These are phyloP conservation scores for Drosophila fulvimacula DNA, from an alignment of 2,888 invertebrate genomes.

Conservation along the genomic window DNA sequence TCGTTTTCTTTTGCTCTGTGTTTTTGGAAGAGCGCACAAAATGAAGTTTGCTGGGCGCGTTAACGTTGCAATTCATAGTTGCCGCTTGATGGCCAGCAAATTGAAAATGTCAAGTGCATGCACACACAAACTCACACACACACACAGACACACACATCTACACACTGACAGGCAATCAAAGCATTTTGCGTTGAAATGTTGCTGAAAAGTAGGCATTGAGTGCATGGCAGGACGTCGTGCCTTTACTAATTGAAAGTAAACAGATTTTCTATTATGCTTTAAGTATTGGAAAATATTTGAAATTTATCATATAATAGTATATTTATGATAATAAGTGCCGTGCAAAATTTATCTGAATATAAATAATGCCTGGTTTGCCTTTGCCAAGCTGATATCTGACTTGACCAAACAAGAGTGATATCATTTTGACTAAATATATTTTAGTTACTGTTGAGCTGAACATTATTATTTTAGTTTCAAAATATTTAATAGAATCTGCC, in stretches of 20 bases:
- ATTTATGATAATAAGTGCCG: not conserved
- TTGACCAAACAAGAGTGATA: not conserved
- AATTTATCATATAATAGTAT: not conserved
- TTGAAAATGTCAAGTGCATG: conserved; percentile 75
- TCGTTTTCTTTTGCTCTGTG: not conserved
- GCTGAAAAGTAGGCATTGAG: not conserved
- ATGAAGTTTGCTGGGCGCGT: conserved; percentile 33
- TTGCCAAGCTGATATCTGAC: too few relatives aligned
- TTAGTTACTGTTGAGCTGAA: not conserved
- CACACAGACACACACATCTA: not conserved
- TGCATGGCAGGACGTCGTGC: not conserved
- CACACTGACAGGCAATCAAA: conserved; percentile 5
- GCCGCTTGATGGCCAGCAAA: conserved; percentile 70
- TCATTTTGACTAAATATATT: not conserved
- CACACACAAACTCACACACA: conserved; percentile 10
- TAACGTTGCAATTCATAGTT: conserved; percentile 65
- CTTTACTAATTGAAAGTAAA: conserved; percentile 10
- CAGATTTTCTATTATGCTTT: conserved; percentile 7
- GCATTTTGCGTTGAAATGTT: conserved; percentile 2
- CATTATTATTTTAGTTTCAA: not conserved
- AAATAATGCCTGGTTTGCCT: not conserved
- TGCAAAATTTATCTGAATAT: not conserved
- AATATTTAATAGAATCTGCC: not conserved
- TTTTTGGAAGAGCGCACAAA: conserved; percentile 8
- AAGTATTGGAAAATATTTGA: not conserved